These are phyloP conservation scores for Leptodactylus fallax DNA, from an alignment of 2,797 vertebrate species.

Conservation along the genomic window DNA sequence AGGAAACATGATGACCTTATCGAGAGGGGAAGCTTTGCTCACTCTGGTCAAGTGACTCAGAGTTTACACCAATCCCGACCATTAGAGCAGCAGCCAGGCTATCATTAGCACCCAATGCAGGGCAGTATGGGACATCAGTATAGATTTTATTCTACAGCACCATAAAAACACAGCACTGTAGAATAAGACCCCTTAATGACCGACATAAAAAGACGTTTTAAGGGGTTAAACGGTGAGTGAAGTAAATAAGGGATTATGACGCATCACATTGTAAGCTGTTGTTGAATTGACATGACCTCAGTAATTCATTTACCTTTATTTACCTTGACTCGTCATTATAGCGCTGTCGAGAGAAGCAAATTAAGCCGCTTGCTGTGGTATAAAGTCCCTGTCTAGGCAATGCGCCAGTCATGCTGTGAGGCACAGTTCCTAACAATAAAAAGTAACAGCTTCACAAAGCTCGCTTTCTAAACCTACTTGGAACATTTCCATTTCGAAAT, in stretches of 20 bases:
- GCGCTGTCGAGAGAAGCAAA: constrained; percentile 47
- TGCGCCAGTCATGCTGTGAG: constrained; percentile 62
- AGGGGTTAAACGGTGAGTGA: constrained; percentile 10
- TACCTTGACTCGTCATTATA: constrained; percentile 57
- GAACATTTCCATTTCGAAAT: constrained; percentile 67
- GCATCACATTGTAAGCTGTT: constrained; percentile 50
- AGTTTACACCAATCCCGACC: too few relatives aligned
- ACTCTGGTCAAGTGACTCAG: too few relatives aligned
- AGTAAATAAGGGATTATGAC: constrained; percentile 45
- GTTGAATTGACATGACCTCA: constrained; percentile 57
- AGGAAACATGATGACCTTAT: too few relatives aligned
- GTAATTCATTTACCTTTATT: constrained; percentile 62
- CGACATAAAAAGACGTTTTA: too few relatives aligned
- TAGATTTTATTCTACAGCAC: too few relatives aligned
- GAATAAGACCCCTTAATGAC: too few relatives aligned
- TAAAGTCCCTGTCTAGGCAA: constrained; percentile 60
- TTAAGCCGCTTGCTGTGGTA: constrained; percentile 47
- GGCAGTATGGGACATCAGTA: too few relatives aligned
- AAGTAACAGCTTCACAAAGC: constrained; percentile 56
- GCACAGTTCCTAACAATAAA: constrained; percentile 60
- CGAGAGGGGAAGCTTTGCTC: too few relatives aligned
- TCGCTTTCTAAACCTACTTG: constrained; percentile 64
- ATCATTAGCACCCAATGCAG: too few relatives aligned
- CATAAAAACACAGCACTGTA: too few relatives aligned
- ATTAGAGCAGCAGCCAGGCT: too few relatives aligned